Conservation (phyloP, 92 coral and sea anemone genomes). For the Nematostella vectensis region DNA sequence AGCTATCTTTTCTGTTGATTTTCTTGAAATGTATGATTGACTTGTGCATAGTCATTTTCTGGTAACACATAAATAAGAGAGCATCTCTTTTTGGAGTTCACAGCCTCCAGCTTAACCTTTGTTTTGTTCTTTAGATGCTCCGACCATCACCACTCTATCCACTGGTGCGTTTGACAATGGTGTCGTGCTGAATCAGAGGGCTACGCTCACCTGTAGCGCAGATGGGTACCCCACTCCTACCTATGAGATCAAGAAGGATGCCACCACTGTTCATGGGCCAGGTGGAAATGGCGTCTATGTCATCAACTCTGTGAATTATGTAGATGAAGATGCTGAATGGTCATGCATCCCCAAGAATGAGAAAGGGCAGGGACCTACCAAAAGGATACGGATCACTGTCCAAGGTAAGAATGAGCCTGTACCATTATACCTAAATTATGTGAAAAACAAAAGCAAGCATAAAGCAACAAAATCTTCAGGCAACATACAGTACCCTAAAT, state of each 20-base stretch:
- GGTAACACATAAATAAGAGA: too few relatives aligned
- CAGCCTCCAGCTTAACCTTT: too few relatives aligned
- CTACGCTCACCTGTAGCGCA: slow-evolving; percentile 52
- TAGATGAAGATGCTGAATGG: slow-evolving; percentile 23
- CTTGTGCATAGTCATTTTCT: too few relatives aligned
- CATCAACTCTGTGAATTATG: slow-evolving; percentile 14
- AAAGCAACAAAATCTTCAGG: too few relatives aligned
- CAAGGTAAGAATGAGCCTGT: slow-evolving; percentile 20
- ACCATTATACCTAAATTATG: background rate
- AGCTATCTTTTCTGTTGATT: background rate
- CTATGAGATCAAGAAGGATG: slow-evolving; percentile 26
- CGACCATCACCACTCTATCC: slow-evolving; percentile 28
- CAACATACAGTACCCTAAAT: background rate
- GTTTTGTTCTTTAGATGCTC: slow-evolving; percentile 36
- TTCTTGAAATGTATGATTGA: too few relatives aligned
- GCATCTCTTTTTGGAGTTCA: too few relatives aligned
- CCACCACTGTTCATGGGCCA: background rate
- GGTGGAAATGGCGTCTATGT: slow-evolving; percentile 3
- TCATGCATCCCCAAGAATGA: slow-evolving; percentile 35
- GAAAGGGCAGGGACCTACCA: slow-evolving; percentile 42
- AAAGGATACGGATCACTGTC: slow-evolving; percentile 10
- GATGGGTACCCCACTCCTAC: slow-evolving; percentile 63
- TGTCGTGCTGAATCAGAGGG: slow-evolving; percentile 12
- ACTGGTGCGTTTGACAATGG: slow-evolving; percentile 48
- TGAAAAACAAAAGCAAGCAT: too few relatives aligned